These are phyloP conservation scores for Botia kubotai DNA, from an alignment of 2,797 vertebrate species.

Conservation along the genomic window DNA sequence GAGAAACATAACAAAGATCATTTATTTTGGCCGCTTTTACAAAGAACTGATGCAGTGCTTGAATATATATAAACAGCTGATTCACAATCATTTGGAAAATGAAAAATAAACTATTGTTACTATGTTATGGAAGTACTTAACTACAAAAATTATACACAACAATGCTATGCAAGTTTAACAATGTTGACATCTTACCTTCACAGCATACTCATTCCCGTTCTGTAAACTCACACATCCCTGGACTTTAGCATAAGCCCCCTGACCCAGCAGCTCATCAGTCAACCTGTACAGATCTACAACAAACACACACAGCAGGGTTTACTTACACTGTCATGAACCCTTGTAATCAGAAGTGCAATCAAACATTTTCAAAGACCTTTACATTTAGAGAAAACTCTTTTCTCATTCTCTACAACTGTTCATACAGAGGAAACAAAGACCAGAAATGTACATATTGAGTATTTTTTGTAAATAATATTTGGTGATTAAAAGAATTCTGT, in stretches of 20 bases:
- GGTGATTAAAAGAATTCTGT: not conserved
- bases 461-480: not conserved
- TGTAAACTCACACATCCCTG: constrained; percentile 92
- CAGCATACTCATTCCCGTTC: constrained; percentile 91
- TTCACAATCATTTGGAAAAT: too few species aligned
- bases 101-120: not conserved
- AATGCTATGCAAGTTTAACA: constrained; percentile 63
- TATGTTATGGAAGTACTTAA: not conserved
- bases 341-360: not conserved
- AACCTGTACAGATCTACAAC: constrained; percentile 89
- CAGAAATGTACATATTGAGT: not conserved
- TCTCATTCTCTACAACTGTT: too few species aligned
- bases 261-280: constrained; percentile 92
- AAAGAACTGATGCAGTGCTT: not conserved
- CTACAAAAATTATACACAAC: too few species aligned
- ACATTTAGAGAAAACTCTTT: too few species aligned
- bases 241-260: constrained; percentile 94
- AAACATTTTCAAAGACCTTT: not conserved
- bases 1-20: constrained; percentile 53
- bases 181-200: constrained; percentile 81
- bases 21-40: not conserved
- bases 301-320: constrained; percentile 20
- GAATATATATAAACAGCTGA: not conserved
- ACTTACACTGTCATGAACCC: not conserved
- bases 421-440: not conserved